These are phyloP conservation scores for Notothenia coriiceps DNA, from an alignment of 2,113 vertebrate genomes.

Conservation along the genomic window DNA sequence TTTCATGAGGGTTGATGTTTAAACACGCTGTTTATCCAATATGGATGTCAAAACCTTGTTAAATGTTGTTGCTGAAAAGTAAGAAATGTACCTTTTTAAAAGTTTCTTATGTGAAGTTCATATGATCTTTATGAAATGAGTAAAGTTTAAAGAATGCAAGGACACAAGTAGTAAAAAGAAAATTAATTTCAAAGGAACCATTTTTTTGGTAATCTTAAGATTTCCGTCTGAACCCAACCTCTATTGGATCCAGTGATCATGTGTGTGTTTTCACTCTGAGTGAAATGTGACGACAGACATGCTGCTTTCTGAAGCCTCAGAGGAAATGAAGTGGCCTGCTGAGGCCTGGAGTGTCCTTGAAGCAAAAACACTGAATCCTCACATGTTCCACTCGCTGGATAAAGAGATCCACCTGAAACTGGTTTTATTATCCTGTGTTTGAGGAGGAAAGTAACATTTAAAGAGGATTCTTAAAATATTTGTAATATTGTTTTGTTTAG, in stretches of 20 bases:
- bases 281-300: conserved; percentile 45
- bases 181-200: no score
- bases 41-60: not conserved
- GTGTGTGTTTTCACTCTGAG: conserved; percentile 9
- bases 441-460: not conserved
- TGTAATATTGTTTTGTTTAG: not conserved
- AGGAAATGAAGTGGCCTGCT: conserved; percentile 4
- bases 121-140: not conserved
- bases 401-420: not conserved
- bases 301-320: conserved; percentile 28
- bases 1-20: not conserved
- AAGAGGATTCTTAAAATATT: not conserved
- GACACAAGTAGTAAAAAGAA: not conserved
- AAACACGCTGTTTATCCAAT: not conserved
- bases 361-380: not conserved
- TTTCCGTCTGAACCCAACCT: not conserved
- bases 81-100: not conserved
- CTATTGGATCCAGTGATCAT: not conserved
- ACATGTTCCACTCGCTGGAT: not conserved
- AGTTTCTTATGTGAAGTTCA: no score
- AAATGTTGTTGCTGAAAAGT: not conserved
- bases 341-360: not conserved
- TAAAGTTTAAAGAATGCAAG: not conserved
- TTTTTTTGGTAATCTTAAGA: not conserved
- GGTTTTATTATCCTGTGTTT: not conserved